These are phyloP conservation scores for Pyrrhosoma nymphula DNA, from an alignment of 2,888 invertebrate species.

Conservation along the genomic window DNA sequence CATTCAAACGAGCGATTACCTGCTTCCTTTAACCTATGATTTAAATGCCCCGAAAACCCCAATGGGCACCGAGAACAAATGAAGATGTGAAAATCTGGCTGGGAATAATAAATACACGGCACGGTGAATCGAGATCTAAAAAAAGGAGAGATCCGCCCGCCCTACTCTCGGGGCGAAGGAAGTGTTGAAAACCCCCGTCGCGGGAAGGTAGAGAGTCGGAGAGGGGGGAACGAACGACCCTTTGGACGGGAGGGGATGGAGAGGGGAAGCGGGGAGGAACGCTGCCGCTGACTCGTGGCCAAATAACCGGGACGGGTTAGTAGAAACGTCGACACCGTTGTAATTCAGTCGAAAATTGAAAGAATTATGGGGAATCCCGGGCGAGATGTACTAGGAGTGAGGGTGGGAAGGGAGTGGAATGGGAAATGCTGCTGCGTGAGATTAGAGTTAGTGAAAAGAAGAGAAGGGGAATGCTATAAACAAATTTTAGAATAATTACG, in stretches of 20 bases:
- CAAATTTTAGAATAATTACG: no score
- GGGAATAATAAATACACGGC: neutral
- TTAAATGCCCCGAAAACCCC: neutral
- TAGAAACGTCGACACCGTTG: slow-evolving; percentile 61
- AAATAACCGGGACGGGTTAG: slow-evolving; percentile 50
- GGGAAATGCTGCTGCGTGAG: neutral
- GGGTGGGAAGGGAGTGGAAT: neutral
- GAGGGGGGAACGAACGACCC: neutral
- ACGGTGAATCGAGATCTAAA: neutral
- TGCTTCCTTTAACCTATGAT: neutral
- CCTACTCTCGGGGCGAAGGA: neutral
- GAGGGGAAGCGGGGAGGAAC: neutral
- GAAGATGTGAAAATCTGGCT: neutral
- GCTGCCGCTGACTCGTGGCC: slow-evolving; percentile 49
- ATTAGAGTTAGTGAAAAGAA: neutral
- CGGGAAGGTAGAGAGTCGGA: neutral
- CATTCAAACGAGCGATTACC: neutral
- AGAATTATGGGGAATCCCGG: slow-evolving; percentile 43
- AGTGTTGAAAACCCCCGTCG: neutral
- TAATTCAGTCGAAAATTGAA: slow-evolving; percentile 54
- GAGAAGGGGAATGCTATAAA: neutral
- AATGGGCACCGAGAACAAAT: neutral
- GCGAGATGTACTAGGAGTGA: neutral
- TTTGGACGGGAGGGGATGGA: neutral
- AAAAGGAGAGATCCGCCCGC: neutral